Base-by-base conservation (phyloP, 2,888 invertebrate genomes). In the Ectobius pallidus region DNA sequence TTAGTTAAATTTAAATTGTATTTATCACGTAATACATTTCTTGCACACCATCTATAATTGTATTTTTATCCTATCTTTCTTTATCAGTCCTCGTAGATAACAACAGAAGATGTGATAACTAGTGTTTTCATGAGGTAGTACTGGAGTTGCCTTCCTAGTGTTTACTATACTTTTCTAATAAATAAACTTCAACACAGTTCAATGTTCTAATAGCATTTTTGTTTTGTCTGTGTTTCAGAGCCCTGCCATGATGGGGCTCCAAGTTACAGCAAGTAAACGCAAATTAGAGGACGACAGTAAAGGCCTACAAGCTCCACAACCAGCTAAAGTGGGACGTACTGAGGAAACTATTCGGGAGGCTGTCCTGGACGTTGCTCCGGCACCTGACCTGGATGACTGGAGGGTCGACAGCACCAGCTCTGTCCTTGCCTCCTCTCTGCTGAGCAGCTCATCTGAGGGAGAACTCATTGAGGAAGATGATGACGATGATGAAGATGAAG, bases 181-280 rank as follows among this genome's bases (percentile, higher is more conserved):
- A n/a, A n/a, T n/a, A n/a, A n/a, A n/a, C n/a, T n/a, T n/a, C n/a
- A n/a, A n/a, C n/a, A n/a, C n/a, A n/a, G n/a, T n/a, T n/a, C n/a
- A n/a, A n/a, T n/a, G n/a, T n/a, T n/a, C n/a, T n/a, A n/a, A n/a
- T n/a, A n/a, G n/a, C n/a, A n/a, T n/a, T n/a, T n/a, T n/a, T n/a
- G n/a, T 30, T 16, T 39, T 30, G 74, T 68, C 73, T 75, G 76
- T 75, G 55, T 81, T 82, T 1, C 83, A 86, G 86, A 86, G 86
- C 83, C 87, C 87, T 88, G 89, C 89, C 87, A 89, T 90, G 87
- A 90, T 90, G 90, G 90, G 90, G 88, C 87, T 90, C 85, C 90
- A 90, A 87, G 89, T 89, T 82, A 88, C 89, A 83, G 88, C 90
- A 84, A 88, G 88, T 81, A 88, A 90, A 88, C 87, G 89, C 84